phyloP scores from a whole-genome alignment of 23 tunicate species.

The Phallusia fumigata region DNA sequence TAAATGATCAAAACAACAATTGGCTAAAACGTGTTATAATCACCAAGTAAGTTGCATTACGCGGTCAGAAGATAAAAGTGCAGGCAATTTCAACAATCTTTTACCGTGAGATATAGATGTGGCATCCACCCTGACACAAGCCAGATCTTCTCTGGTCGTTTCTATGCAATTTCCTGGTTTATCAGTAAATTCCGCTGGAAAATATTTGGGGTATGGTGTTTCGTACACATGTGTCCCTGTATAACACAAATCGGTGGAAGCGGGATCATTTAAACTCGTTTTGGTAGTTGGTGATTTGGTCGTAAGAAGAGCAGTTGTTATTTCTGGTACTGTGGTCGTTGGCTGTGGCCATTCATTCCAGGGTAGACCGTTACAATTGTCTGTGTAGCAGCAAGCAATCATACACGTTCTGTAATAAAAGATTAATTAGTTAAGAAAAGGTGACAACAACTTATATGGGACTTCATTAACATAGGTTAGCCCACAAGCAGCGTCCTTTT shows the following conservation, averaged over 20 bases:
- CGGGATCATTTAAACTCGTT: background rate
- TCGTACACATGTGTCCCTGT: background rate
- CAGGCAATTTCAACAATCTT: too few relatives aligned
- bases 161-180: background rate
- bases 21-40: too few relatives aligned
- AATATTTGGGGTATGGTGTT: background rate
- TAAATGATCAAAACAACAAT: too few relatives aligned
- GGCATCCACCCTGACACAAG: background rate
- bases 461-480: too few relatives aligned
- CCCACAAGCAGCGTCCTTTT: too few relatives aligned
- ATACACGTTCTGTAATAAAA: background rate
- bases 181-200: background rate
- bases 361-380: background rate
- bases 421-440: background rate
- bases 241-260: background rate
- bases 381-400: conserved; percentile 1
- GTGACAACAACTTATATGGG: too few relatives aligned
- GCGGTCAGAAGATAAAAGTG: too few relatives aligned
- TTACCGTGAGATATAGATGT: too few relatives aligned
- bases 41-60: too few relatives aligned
- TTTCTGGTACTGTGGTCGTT: background rate
- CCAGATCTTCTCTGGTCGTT: background rate
- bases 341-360: background rate
- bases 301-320: background rate
- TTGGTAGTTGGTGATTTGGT: background rate